Conservation (phyloP, 2,888 invertebrate species). For the Ophonus ardosiacus region DNA sequence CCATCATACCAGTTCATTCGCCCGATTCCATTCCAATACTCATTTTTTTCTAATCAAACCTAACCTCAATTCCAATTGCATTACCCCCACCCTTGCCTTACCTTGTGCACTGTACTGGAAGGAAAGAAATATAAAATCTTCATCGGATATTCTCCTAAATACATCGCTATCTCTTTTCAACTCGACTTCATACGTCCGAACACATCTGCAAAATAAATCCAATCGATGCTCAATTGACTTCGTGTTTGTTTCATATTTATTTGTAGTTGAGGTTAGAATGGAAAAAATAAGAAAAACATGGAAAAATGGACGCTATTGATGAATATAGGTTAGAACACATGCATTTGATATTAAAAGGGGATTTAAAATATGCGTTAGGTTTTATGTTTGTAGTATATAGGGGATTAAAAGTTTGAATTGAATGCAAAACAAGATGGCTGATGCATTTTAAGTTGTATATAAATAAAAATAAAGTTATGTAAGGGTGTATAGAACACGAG, state of each 20-base stretch:
- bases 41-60: background rate
- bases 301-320: constrained; percentile 21
- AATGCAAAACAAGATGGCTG: background rate
- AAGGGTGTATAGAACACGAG: too few species aligned
- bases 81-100: constrained; percentile 67
- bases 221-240: constrained; percentile 1
- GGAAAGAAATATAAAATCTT: constrained; percentile 70
- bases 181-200: constrained; percentile 70
- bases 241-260: background rate
- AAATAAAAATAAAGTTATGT: too few species aligned
- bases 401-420: background rate
- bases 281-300: background rate
- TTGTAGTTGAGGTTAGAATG: background rate
- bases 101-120: constrained; percentile 70
- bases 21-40: too few species aligned
- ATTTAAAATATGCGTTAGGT: background rate
- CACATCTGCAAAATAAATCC: constrained; percentile 67
- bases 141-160: constrained; percentile 67
- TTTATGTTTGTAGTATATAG: background rate
- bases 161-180: constrained; percentile 62
- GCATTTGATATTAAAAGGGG: background rate
- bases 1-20: too few species aligned
- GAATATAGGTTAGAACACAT: constrained; percentile 18
- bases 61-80: constrained; percentile 25
- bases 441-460: background rate